Evolutionary conservation across 2,797 vertebrate species (phyloP).

Genomic region (Trachurus trachurus): DNA sequence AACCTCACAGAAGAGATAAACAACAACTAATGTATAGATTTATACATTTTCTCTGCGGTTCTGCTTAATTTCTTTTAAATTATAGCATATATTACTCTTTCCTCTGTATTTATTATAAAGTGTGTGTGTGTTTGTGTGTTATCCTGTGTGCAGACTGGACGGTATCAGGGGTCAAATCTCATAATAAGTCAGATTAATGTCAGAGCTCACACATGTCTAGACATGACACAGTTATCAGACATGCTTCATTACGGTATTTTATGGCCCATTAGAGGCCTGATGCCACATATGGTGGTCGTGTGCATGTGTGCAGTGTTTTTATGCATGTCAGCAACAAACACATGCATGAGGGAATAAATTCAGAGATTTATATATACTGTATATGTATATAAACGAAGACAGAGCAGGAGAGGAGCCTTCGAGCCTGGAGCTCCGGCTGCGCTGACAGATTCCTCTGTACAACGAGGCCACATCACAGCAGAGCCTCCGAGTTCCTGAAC

Average conservation of each 20-base stretch:
- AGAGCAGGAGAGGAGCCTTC: constrained; percentile 28
- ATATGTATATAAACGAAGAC: constrained; percentile 2
- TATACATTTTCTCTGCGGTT: neutral
- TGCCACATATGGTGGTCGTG: constrained; percentile 18
- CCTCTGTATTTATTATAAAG: neutral
- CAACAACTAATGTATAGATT: neutral
- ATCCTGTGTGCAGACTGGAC: neutral
- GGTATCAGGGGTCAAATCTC: neutral
- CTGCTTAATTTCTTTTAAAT: neutral
- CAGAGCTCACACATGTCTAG: constrained; percentile 30
- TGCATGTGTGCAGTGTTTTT: constrained; percentile 17
- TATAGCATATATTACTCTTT: neutral
- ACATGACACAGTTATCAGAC: constrained; percentile 28
- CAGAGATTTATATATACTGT: constrained; percentile 13
- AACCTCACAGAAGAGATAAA: constrained; percentile 5
- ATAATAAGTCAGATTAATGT: constrained; percentile 54
- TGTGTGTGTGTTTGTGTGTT: neutral
- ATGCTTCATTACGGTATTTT: constrained; percentile 18
- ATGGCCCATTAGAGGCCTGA: constrained; percentile 13
- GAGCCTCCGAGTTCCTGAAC: neutral
- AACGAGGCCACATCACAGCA: constrained; percentile 60
- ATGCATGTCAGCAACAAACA: constrained; percentile 7
- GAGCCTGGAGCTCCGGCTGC: constrained; percentile 44
- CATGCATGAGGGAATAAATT: constrained; percentile 23
- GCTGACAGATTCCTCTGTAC: constrained; percentile 57